Evolutionary conservation across 2,113 vertebrate genomes (phyloP), one percentile per base, ranked within the genome.

Genomic region (Anolis sagrei): DNA sequence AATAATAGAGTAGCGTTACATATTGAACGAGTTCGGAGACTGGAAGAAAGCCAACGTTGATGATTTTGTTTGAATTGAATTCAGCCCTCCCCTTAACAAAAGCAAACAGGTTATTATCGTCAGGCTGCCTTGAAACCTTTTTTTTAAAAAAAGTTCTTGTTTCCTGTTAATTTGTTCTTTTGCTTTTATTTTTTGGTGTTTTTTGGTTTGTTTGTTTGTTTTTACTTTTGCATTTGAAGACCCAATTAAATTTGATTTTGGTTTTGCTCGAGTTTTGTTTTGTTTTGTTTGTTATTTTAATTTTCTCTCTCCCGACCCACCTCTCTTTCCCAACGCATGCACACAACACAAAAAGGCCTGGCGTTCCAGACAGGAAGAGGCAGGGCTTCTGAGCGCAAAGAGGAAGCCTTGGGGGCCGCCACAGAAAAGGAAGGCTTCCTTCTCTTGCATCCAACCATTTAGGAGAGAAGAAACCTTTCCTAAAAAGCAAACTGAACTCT

Each of bases 241-340:
- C 39, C 97, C 97, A 99, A 86, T 99, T 99, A 99, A 99, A 99
- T 99, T 98, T 98, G 97, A 95, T 98, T 99, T 44, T 99, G 95
- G 95, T 98, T 99, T 99, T 97, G 97, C 97, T 96, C 96, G 96
- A 97, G 86, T 95, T 98, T 98, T 98, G 97, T 97, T 98, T 99
- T 98, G 96, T 97, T 98, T 98, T 96, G 69, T 97, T 98, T 96
- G 69, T 97, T 98, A 96, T 96, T 97, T 97, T 96, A 93, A 95
- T 88, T 95, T 94, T 64, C 93, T 93, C 94, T n/a, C 54, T 5
- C 54, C 54, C 13, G 16, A 58, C 54, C 14, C 54, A 58, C 54
- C 14, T 13, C 39, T 2, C 39, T 44, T 44, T 44, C 39, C 39
- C 39, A 5, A 44, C 39, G 5, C 39, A 44, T 5, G 39, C 39